Base-by-base conservation (phyloP, 2,797 vertebrate species). In the Spondyliosoma cantharus region DNA sequence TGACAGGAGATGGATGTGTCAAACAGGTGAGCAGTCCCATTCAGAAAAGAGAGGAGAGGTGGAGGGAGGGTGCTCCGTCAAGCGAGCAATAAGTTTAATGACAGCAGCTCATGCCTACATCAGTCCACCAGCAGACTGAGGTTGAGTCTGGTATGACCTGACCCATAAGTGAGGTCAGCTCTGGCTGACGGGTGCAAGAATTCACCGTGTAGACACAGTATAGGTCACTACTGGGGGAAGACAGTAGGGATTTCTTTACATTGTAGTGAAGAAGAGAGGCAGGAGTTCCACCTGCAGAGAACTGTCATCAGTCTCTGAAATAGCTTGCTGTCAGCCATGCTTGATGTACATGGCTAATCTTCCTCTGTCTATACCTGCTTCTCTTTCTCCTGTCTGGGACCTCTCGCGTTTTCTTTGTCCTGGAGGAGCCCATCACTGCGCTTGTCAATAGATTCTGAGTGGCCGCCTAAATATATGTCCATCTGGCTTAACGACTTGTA, bases 281-380 rank as follows among this genome's bases (percentile, higher is more conserved):
- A 57, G 81, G 70, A 80, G 87, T 76, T 86, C 70, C 92, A 93
- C 88, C 90, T 91, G 92, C 75, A 87, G 75, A 78, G 80, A 90
- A 80, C 86, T 92, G 94, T 94, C 93, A 92, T 87, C 91, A 73
- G 82, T 81, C 80, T 88, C 67, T 80, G 86, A 78, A 85, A 90
- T 58, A 72, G 80, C 85, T 86, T 25, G 48, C 74, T 88, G 83
- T 90, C 92, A 92, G 89, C 84, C 74, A 91, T 72, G 90, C 87
- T 83, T 93, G 90, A 93, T 89, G 92, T 91, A 78, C 83, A 63
- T 78, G 77, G 83, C 87, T 93, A 90, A 93, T 92, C 92, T 87
- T 82, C 74, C 77, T 78, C 73, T 62, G 37, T 86, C 86, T 80
- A 9, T 86, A 68, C 82, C 86, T 73, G 83, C 78, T 81, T 76